A percentile compares a stretch with the other conserved stretches of the same genome.
Conservation (phyloP, 2,113 vertebrate species). For the Nannobrachium achirus region DNA sequence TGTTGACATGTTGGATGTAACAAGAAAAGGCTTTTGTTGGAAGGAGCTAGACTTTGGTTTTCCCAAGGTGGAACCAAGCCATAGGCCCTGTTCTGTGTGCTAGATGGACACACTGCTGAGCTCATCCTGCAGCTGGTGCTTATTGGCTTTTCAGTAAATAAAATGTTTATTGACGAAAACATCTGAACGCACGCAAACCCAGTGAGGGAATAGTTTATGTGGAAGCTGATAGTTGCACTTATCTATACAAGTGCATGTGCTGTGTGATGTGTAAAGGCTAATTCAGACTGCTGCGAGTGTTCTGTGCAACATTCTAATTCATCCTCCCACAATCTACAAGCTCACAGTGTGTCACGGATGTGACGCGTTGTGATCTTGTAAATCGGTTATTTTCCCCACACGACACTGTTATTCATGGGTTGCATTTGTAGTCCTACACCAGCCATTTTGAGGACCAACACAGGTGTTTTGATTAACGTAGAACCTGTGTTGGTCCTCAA, state of each 20-base stretch:
- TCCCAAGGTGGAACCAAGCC: constrained; percentile 44
- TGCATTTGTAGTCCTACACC: no score
- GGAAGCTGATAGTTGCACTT: constrained; percentile 4
- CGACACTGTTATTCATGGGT: no score
- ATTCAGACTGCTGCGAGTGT: no score
- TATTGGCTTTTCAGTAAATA: constrained; percentile 64
- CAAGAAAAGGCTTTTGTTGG: constrained; percentile 71
- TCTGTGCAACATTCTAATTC: no score
- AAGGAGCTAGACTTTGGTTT: constrained; percentile 25
- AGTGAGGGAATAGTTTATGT: constrained; percentile 27
- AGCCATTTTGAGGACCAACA: no score
- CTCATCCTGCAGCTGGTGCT: constrained; percentile 69
- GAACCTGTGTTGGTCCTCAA: no score
- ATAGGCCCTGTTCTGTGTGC: constrained; percentile 45
- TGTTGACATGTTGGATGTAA: constrained; percentile 45
- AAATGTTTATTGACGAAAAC: constrained; percentile 39
- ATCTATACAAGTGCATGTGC: background rate
- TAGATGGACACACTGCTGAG: constrained; percentile 52
- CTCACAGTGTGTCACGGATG: no score
- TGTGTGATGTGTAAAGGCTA: no score
- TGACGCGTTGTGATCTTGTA: no score
- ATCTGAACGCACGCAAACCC: constrained; percentile 28
- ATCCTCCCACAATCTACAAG: no score
- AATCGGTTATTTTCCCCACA: no score
- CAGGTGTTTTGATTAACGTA: no score